A percentile compares a stretch with the other conserved stretches of the same genome.
These are phyloP conservation scores for Papilio gigon DNA, from an alignment of 2,888 invertebrate genomes.

Conservation along the genomic window DNA sequence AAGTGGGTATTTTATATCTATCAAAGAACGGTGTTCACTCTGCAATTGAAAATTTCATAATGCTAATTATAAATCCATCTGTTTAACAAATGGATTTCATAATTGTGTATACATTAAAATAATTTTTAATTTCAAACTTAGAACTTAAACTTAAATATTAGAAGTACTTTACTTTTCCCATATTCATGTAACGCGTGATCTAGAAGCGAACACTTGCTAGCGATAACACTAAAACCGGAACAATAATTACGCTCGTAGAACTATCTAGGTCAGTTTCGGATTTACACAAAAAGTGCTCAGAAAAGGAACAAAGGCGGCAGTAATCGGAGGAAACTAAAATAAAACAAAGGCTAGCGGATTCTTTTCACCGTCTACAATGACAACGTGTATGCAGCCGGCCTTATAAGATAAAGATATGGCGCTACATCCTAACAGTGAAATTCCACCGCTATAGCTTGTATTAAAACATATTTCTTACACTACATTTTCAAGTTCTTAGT, in stretches of 20 bases:
- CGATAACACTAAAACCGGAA: slow-evolving; percentile 39
- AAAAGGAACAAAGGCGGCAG: slow-evolving; percentile 39
- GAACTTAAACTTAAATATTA: background rate
- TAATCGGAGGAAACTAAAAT: slow-evolving; percentile 42
- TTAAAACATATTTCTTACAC: too few species aligned
- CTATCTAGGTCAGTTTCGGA: slow-evolving; percentile 42
- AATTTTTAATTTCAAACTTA: too few species aligned
- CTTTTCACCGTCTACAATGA: slow-evolving; percentile 39
- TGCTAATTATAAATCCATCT: too few species aligned
- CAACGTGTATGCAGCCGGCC: slow-evolving; percentile 32
- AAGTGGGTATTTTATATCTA: too few species aligned
- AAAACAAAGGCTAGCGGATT: slow-evolving; percentile 40
- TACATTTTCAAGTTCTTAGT: too few species aligned
- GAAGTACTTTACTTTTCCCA: background rate
- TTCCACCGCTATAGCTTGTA: too few species aligned
- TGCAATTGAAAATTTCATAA: too few species aligned
- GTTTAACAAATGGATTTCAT: too few species aligned
- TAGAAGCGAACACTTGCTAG: slow-evolving; percentile 30
- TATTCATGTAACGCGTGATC: slow-evolving; percentile 7
- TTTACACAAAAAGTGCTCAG: slow-evolving; percentile 41
- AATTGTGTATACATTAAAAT: too few species aligned
- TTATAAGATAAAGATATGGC: slow-evolving; percentile 30
- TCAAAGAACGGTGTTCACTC: too few species aligned
- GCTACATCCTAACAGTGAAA: background rate
- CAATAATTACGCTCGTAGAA: slow-evolving; percentile 39